Conservation (phyloP, 2,888 invertebrate species). For the Parapristionchus giblindavisi region DNA sequence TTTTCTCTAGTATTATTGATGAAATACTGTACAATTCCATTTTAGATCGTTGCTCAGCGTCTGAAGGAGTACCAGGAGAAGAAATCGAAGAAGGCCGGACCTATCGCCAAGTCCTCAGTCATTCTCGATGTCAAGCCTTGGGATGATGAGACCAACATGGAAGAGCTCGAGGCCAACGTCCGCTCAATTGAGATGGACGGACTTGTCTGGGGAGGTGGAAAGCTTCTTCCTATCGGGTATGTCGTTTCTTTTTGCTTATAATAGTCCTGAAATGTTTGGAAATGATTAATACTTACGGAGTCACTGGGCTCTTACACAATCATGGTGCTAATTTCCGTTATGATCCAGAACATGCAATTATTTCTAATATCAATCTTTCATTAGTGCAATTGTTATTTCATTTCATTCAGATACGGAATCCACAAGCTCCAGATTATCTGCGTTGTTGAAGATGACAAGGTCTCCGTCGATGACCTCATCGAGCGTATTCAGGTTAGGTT, state of each 20-base stretch:
- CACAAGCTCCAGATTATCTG: slow-evolving; percentile 66
- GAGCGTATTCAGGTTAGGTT: slow-evolving; percentile 36
- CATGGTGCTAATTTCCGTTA: slow-evolving; percentile 22
- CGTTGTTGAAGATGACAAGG: slow-evolving; percentile 66
- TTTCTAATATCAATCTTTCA: neutral
- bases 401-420: slow-evolving; percentile 52
- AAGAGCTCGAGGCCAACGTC: slow-evolving; percentile 83
- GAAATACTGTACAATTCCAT: no score
- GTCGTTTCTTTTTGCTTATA: neutral
- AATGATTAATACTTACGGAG: slow-evolving; percentile 34
- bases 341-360: neutral
- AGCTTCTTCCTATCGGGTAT: slow-evolving; percentile 55
- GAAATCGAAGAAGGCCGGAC: slow-evolving; percentile 88
- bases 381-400: no score
- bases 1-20: no score
- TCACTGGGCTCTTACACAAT: slow-evolving; percentile 26
- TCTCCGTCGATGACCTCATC: slow-evolving; percentile 64
- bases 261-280: neutral
- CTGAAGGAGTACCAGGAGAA: slow-evolving; percentile 91
- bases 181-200: slow-evolving; percentile 84
- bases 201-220: slow-evolving; percentile 89
- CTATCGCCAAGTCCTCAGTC: slow-evolving; percentile 94
- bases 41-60: slow-evolving; percentile 88
- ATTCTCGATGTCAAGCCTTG: slow-evolving; percentile 96
- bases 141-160: slow-evolving; percentile 95